These are phyloP conservation scores for Nephrotoma flavescens DNA, from an alignment of 2,888 invertebrate species.

Conservation along the genomic window DNA sequence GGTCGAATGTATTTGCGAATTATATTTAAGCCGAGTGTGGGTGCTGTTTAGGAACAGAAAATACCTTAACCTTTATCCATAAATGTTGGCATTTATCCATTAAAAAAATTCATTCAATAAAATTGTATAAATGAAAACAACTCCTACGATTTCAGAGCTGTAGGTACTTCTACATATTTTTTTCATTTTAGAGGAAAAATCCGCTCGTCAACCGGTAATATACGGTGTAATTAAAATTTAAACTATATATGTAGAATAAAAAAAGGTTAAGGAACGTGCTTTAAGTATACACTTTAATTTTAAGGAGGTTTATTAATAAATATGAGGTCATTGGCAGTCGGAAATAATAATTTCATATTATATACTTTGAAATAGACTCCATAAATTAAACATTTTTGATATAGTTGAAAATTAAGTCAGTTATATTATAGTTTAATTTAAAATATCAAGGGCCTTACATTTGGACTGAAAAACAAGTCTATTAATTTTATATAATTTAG, in stretches of 20 bases:
- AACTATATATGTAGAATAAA: not conserved
- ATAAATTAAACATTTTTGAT: too few species aligned
- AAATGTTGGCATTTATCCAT: not conserved
- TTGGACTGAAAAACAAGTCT: too few species aligned
- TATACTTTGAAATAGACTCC: too few species aligned
- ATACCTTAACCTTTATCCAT: not conserved
- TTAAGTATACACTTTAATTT: too few species aligned
- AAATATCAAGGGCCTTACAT: too few species aligned
- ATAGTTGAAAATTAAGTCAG: too few species aligned
- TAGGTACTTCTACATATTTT: not conserved
- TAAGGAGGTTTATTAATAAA: too few species aligned
- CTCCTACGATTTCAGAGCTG: not conserved
- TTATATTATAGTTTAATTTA: too few species aligned
- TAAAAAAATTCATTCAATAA: not conserved
- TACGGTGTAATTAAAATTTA: not conserved
- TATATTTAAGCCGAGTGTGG: not conserved
- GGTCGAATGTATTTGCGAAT: not conserved
- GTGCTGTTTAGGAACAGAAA: not conserved
- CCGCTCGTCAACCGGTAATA: not conserved
- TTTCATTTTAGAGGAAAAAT: not conserved
- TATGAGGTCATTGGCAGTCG: too few species aligned
- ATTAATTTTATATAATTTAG: too few species aligned
- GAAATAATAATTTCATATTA: too few species aligned
- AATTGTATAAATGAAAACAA: not conserved
- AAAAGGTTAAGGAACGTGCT: too few species aligned